Conservation (phyloP, 30 jellyfish, hydroid and myxozoan species). For the Chrysaora quinquecirrha region DNA sequence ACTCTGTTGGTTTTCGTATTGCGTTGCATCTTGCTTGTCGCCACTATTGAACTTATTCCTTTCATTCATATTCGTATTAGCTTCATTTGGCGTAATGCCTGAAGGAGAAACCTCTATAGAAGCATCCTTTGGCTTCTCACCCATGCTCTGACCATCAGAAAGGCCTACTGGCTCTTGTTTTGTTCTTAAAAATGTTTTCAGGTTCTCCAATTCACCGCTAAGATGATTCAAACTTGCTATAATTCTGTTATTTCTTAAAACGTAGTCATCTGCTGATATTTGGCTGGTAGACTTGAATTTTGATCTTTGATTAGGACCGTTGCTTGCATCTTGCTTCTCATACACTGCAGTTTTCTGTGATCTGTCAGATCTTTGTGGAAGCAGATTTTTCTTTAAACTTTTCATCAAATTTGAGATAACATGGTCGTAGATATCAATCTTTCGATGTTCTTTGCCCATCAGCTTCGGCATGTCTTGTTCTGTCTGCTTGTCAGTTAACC, state of each 20-base stretch:
- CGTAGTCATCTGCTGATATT: not conserved
- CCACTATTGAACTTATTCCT: too few relatives aligned
- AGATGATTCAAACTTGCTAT: slow-evolving; percentile 45
- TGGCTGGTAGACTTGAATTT: not conserved
- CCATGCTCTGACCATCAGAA: too few relatives aligned
- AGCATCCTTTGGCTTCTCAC: not conserved
- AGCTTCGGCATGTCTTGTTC: not conserved
- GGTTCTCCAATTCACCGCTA: slow-evolving; percentile 53
- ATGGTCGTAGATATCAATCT: slow-evolving; percentile 13
- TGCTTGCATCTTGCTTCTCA: not conserved
- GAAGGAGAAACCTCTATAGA: not conserved
- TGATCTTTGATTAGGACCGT: not conserved
- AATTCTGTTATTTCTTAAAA: slow-evolving; percentile 35
- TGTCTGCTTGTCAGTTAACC: not conserved
- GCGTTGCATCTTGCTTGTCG: not conserved
- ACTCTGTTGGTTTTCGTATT: too few relatives aligned
- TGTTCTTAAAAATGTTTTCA: slow-evolving; percentile 17
- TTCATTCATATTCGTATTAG: not conserved
- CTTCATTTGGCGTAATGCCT: not conserved
- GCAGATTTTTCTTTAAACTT: slow-evolving; percentile 16
- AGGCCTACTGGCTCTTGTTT: too few relatives aligned
- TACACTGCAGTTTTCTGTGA: not conserved
- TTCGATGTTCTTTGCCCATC: slow-evolving; percentile 4
- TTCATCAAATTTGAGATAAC: slow-evolving; percentile 46
- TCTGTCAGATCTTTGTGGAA: not conserved